Conservation (phyloP, 2,888 invertebrate species). For the Platycheirus albimanus region DNA sequence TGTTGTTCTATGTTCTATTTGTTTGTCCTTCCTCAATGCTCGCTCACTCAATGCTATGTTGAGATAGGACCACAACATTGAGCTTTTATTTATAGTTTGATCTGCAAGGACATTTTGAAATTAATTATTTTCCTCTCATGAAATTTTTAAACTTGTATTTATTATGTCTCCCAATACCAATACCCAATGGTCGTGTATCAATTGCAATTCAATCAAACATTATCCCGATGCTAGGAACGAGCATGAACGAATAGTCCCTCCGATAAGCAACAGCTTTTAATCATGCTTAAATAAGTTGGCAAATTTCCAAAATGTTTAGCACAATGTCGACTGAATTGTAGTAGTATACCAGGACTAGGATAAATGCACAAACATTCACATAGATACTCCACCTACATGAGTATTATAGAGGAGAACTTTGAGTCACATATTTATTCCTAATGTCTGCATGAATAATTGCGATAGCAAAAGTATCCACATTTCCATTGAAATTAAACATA, state of each 20-base stretch:
- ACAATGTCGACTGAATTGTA: slow-evolving; percentile 5
- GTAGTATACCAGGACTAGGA: neutral
- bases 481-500: slow-evolving; percentile 49
- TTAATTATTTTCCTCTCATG: slow-evolving; percentile 51
- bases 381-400: neutral
- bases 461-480: slow-evolving; percentile 42
- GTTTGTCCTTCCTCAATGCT: neutral
- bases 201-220: slow-evolving; percentile 57
- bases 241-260: too few relatives aligned
- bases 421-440: slow-evolving; percentile 25
- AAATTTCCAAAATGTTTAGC: slow-evolving; percentile 47
- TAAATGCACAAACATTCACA: neutral
- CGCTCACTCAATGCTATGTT: neutral
- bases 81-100: slow-evolving; percentile 30
- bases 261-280: slow-evolving; percentile 54
- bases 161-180: neutral
- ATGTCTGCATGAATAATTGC: slow-evolving; percentile 61
- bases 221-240: neutral
- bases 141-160: slow-evolving; percentile 2
- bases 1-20: neutral
- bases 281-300: slow-evolving; percentile 54
- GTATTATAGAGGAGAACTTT: slow-evolving; percentile 13
- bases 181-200: slow-evolving; percentile 27
- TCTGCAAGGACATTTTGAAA: slow-evolving; percentile 51
- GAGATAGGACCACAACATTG: slow-evolving; percentile 12